Percentiles rank a stretch among this genome's conserved stretches.
Conservation (phyloP, 2,797 vertebrate species). For the Ctenochaetus hawaiiensis region DNA sequence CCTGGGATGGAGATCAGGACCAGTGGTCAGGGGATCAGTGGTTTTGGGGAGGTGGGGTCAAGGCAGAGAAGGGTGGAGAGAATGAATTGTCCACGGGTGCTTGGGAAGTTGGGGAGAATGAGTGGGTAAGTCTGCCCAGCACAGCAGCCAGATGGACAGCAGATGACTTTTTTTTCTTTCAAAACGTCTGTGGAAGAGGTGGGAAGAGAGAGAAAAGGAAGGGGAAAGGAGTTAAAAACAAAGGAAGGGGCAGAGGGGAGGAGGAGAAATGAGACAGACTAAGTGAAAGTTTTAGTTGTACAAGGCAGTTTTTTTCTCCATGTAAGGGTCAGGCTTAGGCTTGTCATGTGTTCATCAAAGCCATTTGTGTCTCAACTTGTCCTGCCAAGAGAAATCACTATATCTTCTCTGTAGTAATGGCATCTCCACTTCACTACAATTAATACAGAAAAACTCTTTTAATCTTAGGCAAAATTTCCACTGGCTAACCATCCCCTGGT, state of each 20-base stretch:
- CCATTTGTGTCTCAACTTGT: background rate
- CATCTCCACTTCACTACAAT: background rate
- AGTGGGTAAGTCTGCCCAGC: conserved; percentile 61
- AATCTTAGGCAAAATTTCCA: background rate
- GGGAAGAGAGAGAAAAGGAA: conserved; percentile 15
- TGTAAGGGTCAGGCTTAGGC: background rate
- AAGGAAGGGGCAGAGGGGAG: background rate
- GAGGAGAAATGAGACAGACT: background rate
- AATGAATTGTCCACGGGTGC: conserved; percentile 79
- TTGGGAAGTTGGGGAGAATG: conserved; percentile 73
- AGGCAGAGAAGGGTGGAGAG: conserved; percentile 35
- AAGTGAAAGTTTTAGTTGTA: conserved; percentile 26
- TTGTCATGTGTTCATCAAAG: conserved; percentile 1
- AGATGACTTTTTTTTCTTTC: conserved; percentile 76
- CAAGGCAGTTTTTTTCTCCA: background rate
- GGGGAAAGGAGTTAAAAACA: conserved; percentile 5
- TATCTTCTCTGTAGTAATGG: background rate
- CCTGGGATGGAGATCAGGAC: conserved; percentile 62
- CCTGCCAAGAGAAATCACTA: background rate
- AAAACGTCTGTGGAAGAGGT: conserved; percentile 41
- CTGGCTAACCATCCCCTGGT: rapidly evolving
- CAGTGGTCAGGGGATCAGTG: conserved; percentile 5
- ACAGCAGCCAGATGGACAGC: conserved; percentile 79
- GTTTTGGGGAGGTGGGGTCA: conserved; percentile 1
- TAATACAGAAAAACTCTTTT: background rate